Percentiles rank a stretch among this genome's conserved stretches.
Conservation (phyloP, 2,113 vertebrate genomes). For the Loxodonta africana region DNA sequence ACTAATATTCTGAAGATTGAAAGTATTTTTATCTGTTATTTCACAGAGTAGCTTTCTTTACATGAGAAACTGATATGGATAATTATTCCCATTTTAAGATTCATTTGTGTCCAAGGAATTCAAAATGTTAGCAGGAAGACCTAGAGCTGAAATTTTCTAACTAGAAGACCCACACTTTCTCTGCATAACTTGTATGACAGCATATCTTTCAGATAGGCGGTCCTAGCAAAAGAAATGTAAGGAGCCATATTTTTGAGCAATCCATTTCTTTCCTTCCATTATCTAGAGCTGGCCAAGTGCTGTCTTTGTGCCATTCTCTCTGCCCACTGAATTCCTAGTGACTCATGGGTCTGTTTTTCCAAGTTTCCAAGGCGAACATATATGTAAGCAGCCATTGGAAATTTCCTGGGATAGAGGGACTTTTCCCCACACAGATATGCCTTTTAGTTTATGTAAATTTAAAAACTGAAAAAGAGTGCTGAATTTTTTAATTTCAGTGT, state of each 20-base stretch:
- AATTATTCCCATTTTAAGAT: neutral
- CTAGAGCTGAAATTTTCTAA: neutral
- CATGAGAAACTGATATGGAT: neutral
- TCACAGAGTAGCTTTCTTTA: neutral
- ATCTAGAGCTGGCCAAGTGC: neutral
- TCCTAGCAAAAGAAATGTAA: neutral
- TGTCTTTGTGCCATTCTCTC: neutral
- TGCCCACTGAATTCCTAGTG: neutral
- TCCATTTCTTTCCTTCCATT: neutral
- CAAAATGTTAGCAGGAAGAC: neutral
- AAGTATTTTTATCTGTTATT: slow-evolving; percentile 2
- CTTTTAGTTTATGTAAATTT: slow-evolving; percentile 12
- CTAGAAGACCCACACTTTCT: neutral
- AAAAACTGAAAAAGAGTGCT: neutral
- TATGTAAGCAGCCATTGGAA: neutral
- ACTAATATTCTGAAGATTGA: neutral
- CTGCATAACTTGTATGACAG: neutral
- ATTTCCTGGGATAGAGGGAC: neutral
- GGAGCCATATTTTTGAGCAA: neutral
- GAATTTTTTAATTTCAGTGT: neutral
- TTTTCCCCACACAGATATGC: neutral
- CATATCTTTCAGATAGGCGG: neutral
- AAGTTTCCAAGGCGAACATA: slow-evolving; percentile 1
- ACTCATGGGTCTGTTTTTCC: neutral
- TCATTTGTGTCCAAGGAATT: neutral